These are phyloP conservation scores for Sphaeramia orbicularis DNA, from an alignment of 2,797 vertebrate genomes.

Conservation along the genomic window DNA sequence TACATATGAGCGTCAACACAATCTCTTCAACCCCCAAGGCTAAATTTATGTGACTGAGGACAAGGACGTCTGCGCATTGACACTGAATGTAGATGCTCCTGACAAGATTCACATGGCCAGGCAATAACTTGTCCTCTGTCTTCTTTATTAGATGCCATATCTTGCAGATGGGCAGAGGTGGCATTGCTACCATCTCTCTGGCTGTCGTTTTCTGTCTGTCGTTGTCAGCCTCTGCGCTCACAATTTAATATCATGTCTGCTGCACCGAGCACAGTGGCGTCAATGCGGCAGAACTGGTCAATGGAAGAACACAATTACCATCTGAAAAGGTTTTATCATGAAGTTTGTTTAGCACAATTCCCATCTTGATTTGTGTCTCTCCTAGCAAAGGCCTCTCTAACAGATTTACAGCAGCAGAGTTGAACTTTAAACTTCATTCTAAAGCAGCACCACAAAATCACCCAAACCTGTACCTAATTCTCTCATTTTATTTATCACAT, in stretches of 20 bases:
- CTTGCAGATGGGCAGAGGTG: constrained; percentile 45
- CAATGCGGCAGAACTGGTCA: constrained; percentile 64
- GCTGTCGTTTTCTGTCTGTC: constrained; percentile 14
- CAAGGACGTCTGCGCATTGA: background rate
- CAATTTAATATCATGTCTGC: constrained; percentile 66
- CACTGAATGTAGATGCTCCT: constrained; percentile 38
- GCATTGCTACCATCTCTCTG: constrained; percentile 10
- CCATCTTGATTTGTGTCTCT: constrained; percentile 20
- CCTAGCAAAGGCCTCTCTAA: constrained; percentile 2
- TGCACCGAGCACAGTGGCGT: constrained; percentile 60
- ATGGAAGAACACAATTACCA: constrained; percentile 54
- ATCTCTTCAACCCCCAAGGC: constrained; percentile 7
- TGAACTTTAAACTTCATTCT: constrained; percentile 27
- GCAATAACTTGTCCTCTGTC: constrained; percentile 49
- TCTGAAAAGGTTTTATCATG: constrained; percentile 53
- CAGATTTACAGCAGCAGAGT: constrained; percentile 29
- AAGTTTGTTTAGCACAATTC: constrained; percentile 55
- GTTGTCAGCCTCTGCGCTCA: constrained; percentile 45
- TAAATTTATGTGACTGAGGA: constrained; percentile 28
- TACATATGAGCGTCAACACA: background rate
- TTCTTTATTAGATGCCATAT: constrained; percentile 59
- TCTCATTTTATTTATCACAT: constrained; percentile 72
- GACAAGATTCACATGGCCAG: constrained; percentile 51
- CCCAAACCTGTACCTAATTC: constrained; percentile 58
- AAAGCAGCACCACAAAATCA: constrained; percentile 36